Conservation (phyloP, 2,888 invertebrate species). For the Hydroisotoma schaefferi region DNA sequence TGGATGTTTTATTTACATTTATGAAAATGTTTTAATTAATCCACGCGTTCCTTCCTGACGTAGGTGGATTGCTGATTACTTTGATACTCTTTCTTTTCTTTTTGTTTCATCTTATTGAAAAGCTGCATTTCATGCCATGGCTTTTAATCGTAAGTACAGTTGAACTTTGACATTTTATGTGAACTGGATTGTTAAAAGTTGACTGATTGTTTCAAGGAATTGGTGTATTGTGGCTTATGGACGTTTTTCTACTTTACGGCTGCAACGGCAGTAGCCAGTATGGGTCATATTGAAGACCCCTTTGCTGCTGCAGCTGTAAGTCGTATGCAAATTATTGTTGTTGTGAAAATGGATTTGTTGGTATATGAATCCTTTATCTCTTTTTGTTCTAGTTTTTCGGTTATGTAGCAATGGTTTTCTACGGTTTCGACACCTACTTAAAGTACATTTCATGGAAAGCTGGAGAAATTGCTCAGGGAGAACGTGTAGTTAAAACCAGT, state of each 20-base stretch:
- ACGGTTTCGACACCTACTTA: constrained; percentile 73
- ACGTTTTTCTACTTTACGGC: constrained; percentile 71
- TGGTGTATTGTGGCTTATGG: constrained; percentile 71
- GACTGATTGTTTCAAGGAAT: constrained; percentile 57
- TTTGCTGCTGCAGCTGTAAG: constrained; percentile 72
- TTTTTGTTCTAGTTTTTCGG: not conserved
- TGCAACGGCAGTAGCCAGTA: constrained; percentile 63
- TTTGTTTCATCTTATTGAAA: constrained; percentile 80
- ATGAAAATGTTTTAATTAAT: no score
- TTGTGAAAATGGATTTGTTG: not conserved
- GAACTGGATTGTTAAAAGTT: not conserved
- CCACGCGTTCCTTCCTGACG: no score
- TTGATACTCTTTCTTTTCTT: constrained; percentile 73
- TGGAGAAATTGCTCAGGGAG: constrained; percentile 71
- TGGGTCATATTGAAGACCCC: constrained; percentile 55
- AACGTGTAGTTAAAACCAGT: constrained; percentile 63
- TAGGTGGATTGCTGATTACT: constrained; percentile 81
- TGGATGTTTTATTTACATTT: no score
- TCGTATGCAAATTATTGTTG: not conserved
- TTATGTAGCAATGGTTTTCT: constrained; percentile 62
- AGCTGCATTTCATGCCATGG: constrained; percentile 81
- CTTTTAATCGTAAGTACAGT: constrained; percentile 64
- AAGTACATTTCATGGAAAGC: constrained; percentile 65
- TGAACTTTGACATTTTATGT: not conserved
- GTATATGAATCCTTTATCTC: not conserved